Conservation (phyloP, 2,888 invertebrate species). For the Drosophila aldrichi region DNA sequence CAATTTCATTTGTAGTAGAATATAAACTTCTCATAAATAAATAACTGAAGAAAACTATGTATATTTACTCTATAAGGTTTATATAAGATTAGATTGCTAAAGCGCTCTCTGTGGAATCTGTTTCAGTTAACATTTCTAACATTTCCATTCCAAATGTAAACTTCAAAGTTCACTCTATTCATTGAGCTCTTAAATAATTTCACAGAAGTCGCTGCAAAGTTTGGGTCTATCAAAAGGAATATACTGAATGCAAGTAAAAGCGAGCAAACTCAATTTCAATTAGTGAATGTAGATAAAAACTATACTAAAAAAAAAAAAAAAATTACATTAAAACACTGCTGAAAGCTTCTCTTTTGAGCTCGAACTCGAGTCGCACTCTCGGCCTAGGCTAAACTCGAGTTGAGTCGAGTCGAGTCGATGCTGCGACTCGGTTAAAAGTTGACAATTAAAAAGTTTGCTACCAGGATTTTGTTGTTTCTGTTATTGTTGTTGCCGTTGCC, state of each 20-base stretch:
- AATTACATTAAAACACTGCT: slow-evolving; percentile 7
- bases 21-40: neutral
- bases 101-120: too few relatives aligned
- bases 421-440: slow-evolving; percentile 69
- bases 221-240: slow-evolving; percentile 18
- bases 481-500: slow-evolving; percentile 34
- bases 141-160: neutral
- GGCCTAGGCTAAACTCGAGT: slow-evolving; percentile 12
- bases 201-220: slow-evolving; percentile 11
- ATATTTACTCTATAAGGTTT: neutral
- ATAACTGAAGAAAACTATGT: neutral
- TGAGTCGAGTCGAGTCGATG: slow-evolving; percentile 27
- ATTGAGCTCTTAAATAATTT: slow-evolving; percentile 30
- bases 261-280: slow-evolving; percentile 65
- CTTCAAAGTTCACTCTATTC: neutral
- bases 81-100: neutral
- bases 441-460: slow-evolving; percentile 78
- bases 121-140: neutral
- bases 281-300: slow-evolving; percentile 37
- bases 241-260: neutral
- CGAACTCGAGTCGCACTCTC: slow-evolving; percentile 20
- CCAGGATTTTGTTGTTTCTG: slow-evolving; percentile 47
- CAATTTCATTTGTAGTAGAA: neutral
- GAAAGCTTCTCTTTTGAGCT: slow-evolving; percentile 31
- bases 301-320: slow-evolving; percentile 8